Conservation (phyloP, 2,888 invertebrate genomes). For the Strigamia transsilvanica region DNA sequence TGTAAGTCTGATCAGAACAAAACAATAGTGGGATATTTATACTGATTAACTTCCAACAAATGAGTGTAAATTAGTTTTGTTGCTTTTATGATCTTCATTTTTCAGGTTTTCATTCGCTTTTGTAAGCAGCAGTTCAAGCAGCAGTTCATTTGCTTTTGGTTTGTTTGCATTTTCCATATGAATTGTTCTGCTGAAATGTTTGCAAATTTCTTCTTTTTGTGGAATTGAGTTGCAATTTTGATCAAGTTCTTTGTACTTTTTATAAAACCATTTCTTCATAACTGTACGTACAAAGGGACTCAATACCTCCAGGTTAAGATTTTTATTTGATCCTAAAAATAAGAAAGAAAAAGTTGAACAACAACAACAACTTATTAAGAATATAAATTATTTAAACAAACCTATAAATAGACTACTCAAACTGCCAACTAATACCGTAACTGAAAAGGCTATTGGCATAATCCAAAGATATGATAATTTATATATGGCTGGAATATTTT, state of each 20-base stretch:
- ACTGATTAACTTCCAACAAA: not conserved
- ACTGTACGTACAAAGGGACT: not conserved
- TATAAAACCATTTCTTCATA: slow-evolving; percentile 3
- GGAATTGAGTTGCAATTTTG: not conserved
- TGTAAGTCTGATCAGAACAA: too few relatives aligned
- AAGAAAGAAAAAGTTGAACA: not conserved
- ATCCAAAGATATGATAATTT: slow-evolving; percentile 32
- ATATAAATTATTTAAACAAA: not conserved
- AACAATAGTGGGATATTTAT: too few relatives aligned
- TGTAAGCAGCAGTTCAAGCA: too few relatives aligned
- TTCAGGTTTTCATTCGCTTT: too few relatives aligned
- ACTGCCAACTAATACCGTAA: not conserved
- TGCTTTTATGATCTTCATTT: too few relatives aligned
- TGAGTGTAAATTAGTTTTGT: too few relatives aligned
- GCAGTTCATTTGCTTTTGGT: too few relatives aligned
- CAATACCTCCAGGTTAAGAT: not conserved
- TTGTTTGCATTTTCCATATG: too few relatives aligned
- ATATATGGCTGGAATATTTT: not conserved
- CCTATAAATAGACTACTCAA: slow-evolving; percentile 1
- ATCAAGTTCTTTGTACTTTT: not conserved
- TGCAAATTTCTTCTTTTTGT: not conserved
- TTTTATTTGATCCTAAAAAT: not conserved
- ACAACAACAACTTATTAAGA: not conserved
- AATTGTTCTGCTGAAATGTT: too few relatives aligned
- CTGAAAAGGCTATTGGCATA: not conserved